Evolutionary conservation across 2,113 vertebrate species (phyloP).

Genomic region (Trematocara nigrifrons): DNA sequence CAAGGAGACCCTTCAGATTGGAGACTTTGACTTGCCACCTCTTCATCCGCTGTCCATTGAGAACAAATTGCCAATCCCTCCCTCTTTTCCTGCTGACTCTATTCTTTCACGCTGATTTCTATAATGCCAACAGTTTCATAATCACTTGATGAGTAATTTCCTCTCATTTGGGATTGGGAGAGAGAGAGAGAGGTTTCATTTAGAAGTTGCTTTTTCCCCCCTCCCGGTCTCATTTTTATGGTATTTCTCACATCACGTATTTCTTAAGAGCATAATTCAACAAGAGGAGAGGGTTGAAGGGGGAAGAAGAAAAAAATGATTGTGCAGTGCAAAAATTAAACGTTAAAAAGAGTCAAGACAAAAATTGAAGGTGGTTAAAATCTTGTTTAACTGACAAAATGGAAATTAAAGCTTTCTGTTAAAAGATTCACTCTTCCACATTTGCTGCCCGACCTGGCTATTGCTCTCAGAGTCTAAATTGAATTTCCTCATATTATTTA

Average conservation of each 20-base stretch:
- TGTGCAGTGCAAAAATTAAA: slow-evolving; percentile 7
- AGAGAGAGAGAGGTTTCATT: slow-evolving; percentile 43
- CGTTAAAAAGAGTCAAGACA: slow-evolving; percentile 2
- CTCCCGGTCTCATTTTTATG: slow-evolving; percentile 35
- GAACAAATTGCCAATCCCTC: slow-evolving; percentile 68
- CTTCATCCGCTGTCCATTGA: slow-evolving; percentile 64
- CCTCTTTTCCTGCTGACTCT: slow-evolving; percentile 47
- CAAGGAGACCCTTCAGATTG: slow-evolving; percentile 70
- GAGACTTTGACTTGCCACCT: slow-evolving; percentile 70
- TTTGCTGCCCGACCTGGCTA: neutral
- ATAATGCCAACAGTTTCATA: slow-evolving; percentile 74
- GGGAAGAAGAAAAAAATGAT: neutral
- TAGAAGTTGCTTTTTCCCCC: neutral
- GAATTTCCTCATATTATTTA: slow-evolving; percentile 44
- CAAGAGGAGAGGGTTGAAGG: neutral
- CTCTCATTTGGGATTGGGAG: slow-evolving; percentile 69
- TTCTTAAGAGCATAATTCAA: slow-evolving; percentile 56
- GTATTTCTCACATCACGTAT: slow-evolving; percentile 54
- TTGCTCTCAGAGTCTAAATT: slow-evolving; percentile 54
- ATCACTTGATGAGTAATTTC: slow-evolving; percentile 69
- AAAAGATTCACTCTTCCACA: neutral
- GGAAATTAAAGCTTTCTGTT: slow-evolving; percentile 5
- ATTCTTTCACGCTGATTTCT: slow-evolving; percentile 73
- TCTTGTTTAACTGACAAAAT: slow-evolving; percentile 52
- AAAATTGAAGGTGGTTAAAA: slow-evolving; percentile 3